phyloP scores from a whole-genome alignment of 1,140 invertebrate genomes.

The Steinernema feltiae region DNA sequence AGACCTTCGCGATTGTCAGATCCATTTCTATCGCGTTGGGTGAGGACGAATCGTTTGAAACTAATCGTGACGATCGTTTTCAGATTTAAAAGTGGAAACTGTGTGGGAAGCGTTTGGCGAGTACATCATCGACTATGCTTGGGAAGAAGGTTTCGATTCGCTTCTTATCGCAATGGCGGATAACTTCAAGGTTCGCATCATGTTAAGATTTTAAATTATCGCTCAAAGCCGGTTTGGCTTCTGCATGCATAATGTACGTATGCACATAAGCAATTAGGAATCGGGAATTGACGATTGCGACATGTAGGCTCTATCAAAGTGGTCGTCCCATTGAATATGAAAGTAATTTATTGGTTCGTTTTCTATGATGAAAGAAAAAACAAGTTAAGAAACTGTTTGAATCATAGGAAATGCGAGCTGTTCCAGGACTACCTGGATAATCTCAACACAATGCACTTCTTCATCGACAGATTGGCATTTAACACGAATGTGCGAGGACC shows the following conservation, averaged over 20 bases:
- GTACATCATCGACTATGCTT: slow-evolving; percentile 30
- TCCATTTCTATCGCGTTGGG: slow-evolving; percentile 25
- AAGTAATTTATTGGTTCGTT: slow-evolving; percentile 7
- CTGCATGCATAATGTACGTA: not conserved
- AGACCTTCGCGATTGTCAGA: slow-evolving; percentile 33
- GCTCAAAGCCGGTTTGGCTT: slow-evolving; percentile 13
- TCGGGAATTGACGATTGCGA: not conserved
- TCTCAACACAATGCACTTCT: slow-evolving; percentile 41
- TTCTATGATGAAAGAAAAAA: not conserved
- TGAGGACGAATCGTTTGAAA: not conserved
- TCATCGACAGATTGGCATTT: slow-evolving; percentile 39
- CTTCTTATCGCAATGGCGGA: slow-evolving; percentile 32
- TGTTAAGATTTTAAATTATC: not conserved
- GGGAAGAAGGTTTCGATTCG: slow-evolving; percentile 37
- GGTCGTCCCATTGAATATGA: not conserved
- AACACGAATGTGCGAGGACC: slow-evolving; percentile 36
- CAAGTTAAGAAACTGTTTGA: not conserved
- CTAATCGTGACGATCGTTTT: not conserved
- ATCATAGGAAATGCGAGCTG: not conserved
- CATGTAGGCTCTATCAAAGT: not conserved
- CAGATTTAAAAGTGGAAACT: slow-evolving; percentile 33
- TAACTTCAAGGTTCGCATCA: slow-evolving; percentile 27
- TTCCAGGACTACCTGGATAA: slow-evolving; percentile 38
- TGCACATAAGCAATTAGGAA: not conserved
- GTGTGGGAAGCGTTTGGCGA: slow-evolving; percentile 39